phyloP scores from a whole-genome alignment of 2,888 invertebrate genomes.

The Cactoblastis cactorum region DNA sequence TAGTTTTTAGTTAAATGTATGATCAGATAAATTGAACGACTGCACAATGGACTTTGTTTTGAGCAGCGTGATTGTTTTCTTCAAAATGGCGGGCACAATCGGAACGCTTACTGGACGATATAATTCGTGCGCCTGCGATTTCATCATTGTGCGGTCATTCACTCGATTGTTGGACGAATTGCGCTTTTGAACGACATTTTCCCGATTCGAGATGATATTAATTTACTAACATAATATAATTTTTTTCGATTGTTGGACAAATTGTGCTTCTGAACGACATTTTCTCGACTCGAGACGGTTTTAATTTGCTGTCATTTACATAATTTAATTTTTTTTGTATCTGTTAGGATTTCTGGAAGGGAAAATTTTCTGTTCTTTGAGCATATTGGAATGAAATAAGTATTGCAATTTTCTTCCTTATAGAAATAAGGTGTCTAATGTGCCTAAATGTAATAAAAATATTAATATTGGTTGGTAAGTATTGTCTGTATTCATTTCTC shows the following conservation, averaged over 20 bases:
- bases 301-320: background rate
- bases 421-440: too few relatives aligned
- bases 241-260: constrained; percentile 9
- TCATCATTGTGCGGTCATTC: constrained; percentile 12
- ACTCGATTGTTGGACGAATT: constrained; percentile 10
- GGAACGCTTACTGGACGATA: constrained; percentile 2
- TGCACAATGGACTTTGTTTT: constrained; percentile 2
- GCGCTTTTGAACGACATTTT: constrained; percentile 14
- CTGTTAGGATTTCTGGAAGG: too few relatives aligned
- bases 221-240: background rate
- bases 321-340: too few relatives aligned
- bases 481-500: too few relatives aligned
- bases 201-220: background rate
- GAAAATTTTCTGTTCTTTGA: too few relatives aligned
- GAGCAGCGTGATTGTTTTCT: constrained; percentile 5
- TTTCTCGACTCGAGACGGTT: background rate
- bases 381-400: too few relatives aligned
- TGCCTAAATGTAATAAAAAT: too few relatives aligned
- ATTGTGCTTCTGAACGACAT: constrained; percentile 14
- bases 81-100: background rate
- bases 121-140: constrained; percentile 5
- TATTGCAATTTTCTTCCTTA: too few relatives aligned
- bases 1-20: too few relatives aligned
- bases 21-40: too few relatives aligned
- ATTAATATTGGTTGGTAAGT: too few relatives aligned